phyloP scores from a whole-genome alignment of 2,797 vertebrate genomes.

The Spinus pinus region DNA sequence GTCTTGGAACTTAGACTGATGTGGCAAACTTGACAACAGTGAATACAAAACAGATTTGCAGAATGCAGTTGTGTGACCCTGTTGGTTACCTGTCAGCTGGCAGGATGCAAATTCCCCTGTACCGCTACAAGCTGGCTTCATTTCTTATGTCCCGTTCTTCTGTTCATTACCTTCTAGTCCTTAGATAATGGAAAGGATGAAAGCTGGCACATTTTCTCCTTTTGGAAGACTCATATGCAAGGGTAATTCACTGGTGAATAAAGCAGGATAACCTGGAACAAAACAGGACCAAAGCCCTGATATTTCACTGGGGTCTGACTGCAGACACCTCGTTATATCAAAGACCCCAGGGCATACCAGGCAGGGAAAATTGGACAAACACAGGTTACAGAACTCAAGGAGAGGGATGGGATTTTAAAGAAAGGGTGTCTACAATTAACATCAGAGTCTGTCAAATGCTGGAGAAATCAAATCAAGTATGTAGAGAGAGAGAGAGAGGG shows the following conservation, averaged over 20 bases:
- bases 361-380: neutral
- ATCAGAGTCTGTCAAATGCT: neutral
- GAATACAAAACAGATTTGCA: neutral
- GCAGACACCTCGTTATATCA: neutral
- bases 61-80: neutral
- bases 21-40: neutral
- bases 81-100: neutral
- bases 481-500: neutral
- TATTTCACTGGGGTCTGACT: neutral
- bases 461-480: neutral
- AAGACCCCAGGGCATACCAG: neutral
- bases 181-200: neutral
- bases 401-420: neutral
- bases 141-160: neutral
- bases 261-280: neutral
- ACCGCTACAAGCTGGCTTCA: rapidly evolving
- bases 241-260: neutral
- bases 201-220: neutral
- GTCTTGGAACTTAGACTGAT: neutral
- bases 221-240: neutral
- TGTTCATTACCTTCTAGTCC: neutral
- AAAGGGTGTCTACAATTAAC: neutral
- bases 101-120: neutral
- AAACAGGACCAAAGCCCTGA: neutral
- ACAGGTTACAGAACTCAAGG: neutral